Base-by-base conservation (phyloP, 2,113 vertebrate species). In the Climacteris rufus region DNA sequence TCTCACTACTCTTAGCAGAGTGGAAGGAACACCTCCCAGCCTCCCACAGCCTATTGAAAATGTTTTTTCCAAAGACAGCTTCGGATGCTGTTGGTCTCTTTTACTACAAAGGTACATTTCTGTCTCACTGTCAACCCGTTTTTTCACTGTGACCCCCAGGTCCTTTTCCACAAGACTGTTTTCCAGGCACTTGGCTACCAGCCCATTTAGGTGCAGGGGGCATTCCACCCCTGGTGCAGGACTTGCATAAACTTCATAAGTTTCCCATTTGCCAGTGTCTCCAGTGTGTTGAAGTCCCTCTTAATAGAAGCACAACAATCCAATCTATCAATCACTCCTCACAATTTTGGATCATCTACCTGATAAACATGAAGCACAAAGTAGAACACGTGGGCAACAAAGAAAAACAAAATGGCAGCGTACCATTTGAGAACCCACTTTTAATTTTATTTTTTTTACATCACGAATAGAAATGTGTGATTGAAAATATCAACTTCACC, bases 91-190 rank as follows among this genome's bases (percentile, higher is more conserved):
- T 23, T 31, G 9, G 6, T 8, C 11, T 53, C 28, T 61, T 52
- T 30, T 64, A 7, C 44, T 68, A 14, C 13, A 77, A 63, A 66
- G 10, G 9, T 10, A 28, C 7, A 12, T 47, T 27, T 5, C 6
- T 69, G 15, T 40, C 40, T 80, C 59, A 72, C 5, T 49, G 4
- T n/a, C 18, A 53, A 61, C 30, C 13, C 24, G 10, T 9, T 59
- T 44, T 8, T n/a, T n/a, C n/a, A n/a, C n/a, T n/a, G 2, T 27
- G 23, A 86, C 0, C 4, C 7, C 10, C 13, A 18, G 1, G 30
- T 69, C 4, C 10, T 80, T 86, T 57, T 35, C 44, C 49, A 31
- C 6, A 60, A 42, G 91, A 35, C 5, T 39, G 1, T 11, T 66
- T 93, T 65, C 13, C 39, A 86, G 33, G 23, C 10, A 45, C 20